phyloP scores from a whole-genome alignment of 2,113 vertebrate species.

The Chrysemys picta region DNA sequence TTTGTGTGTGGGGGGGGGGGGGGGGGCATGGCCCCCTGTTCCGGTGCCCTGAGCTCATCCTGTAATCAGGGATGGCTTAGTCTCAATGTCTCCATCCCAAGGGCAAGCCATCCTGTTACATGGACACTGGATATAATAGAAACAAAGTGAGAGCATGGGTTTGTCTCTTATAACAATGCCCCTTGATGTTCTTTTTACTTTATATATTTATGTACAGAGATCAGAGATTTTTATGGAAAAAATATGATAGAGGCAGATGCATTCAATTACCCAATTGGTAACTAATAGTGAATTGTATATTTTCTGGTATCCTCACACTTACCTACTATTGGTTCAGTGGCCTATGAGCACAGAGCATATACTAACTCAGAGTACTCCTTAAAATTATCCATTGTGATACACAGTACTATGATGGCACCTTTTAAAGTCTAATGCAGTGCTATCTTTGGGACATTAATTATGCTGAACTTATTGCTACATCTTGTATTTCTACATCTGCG shows the following conservation, averaged over 20 bases:
- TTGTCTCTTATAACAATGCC: not conserved
- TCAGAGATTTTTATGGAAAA: not conserved
- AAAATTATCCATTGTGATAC: slow-evolving; percentile 61
- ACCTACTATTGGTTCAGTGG: not conserved
- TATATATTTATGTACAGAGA: not conserved
- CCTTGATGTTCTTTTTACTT: not conserved
- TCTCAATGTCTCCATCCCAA: not conserved
- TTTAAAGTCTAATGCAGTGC: slow-evolving; percentile 25
- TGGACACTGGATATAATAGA: not conserved
- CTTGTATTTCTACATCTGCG: slow-evolving; percentile 72
- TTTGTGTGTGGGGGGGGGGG: no score
- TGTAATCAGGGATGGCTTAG: not conserved
- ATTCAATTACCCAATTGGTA: not conserved
- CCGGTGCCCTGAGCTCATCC: not conserved
- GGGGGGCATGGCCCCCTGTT: no score
- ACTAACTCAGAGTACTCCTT: not conserved
- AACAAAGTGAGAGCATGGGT: not conserved
- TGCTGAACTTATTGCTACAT: slow-evolving; percentile 59
- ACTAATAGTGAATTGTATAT: not conserved
- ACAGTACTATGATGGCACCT: not conserved
- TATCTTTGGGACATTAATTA: slow-evolving; percentile 67
- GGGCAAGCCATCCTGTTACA: not conserved
- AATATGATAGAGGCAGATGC: not conserved
- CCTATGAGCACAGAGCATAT: not conserved
- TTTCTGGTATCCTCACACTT: not conserved